Evolutionary conservation across 2,888 invertebrate genomes (phyloP), one percentile per base, ranked within the genome.

Genomic region (Stictocephala bisonia): DNA sequence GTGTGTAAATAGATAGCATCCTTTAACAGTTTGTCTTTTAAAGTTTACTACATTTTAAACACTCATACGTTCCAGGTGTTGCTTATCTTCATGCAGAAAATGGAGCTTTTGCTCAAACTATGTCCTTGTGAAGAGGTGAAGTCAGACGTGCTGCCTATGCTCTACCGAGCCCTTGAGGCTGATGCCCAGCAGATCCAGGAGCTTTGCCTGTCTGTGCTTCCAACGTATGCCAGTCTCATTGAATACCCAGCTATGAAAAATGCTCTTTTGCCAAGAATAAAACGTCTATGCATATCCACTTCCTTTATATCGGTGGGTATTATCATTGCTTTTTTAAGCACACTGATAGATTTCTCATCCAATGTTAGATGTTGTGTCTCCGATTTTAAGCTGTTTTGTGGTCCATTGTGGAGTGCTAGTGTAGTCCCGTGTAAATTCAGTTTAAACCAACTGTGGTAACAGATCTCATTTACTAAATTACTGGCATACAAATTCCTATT

Each of bases 181-280:
- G 93, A 93, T 78, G 90, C 91, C 41, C 91, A 93, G 44, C 93
- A 93, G 82, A 91, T 96, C 27, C 94, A 98, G 86, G 98, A 99
- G 83, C 85, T 98, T 1, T 97, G 97, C 83, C 84, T 99, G 31
- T 90, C 91, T 18, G 95, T 96, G 48, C 85, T 99, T 44, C 99
- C 99, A 26, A 93, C 93, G 0, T 95, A 98, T 84, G 95, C 96
- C 4, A 91, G 91, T 0, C 85, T 97, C 51, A 91, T 99, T 58
- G 97, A 98, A 81, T 95, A 94, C 81, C 91, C 94, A n/a, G 92
- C 95, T 0, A 94, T 99, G 89, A 99, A 97, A 81, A 97, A 96
- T 83, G 91, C 95, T 0, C 87, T 99, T 0, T 85, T 99, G 75
- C 98, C 99, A 0, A 87, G 96, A 71, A 94, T 98, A 74, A 96